Percentiles rank a stretch among this genome's conserved stretches.
These are phyloP conservation scores for Drosophila setifemur DNA, from an alignment of 1,140 invertebrate genomes.

Conservation along the genomic window DNA sequence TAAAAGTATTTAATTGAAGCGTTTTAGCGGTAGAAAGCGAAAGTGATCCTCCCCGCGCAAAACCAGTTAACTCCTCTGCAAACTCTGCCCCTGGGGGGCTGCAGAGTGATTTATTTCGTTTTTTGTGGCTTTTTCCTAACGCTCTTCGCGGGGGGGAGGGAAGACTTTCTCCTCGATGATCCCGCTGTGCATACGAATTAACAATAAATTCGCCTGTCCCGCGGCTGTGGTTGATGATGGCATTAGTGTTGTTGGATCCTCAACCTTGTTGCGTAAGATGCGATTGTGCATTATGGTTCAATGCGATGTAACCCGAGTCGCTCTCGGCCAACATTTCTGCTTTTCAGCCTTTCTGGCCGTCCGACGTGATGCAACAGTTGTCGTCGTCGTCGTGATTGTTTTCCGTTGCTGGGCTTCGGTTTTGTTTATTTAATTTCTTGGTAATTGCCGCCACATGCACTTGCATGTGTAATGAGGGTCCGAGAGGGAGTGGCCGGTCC, in stretches of 20 bases:
- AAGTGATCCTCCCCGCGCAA: conserved; percentile 47
- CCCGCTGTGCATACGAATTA: conserved; percentile 69
- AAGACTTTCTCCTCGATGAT: conserved; percentile 64
- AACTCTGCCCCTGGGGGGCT: conserved; percentile 1
- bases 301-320: conserved; percentile 57
- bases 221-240: not conserved
- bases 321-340: conserved; percentile 20
- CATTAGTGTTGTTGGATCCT: conserved; percentile 43
- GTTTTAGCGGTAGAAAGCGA: conserved; percentile 54
- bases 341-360: no score
- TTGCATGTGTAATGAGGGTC: conserved; percentile 72
- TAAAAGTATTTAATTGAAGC: conserved; percentile 47
- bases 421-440: conserved; percentile 77
- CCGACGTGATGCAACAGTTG: conserved; percentile 66
- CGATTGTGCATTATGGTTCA: conserved; percentile 59
- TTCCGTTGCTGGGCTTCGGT: conserved; percentile 43
- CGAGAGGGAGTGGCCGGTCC: conserved; percentile 14
- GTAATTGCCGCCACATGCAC: conserved; percentile 76
- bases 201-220: conserved; percentile 30
- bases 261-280: conserved; percentile 71
- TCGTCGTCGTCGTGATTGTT: conserved; percentile 38
- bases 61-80: conserved; percentile 62
- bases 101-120: conserved; percentile 25
- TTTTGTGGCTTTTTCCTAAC: conserved; percentile 43
- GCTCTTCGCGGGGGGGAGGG: no score